Evolutionary conservation across 1,140 invertebrate genomes (phyloP).

Genomic region (Battus philenor): DNA sequence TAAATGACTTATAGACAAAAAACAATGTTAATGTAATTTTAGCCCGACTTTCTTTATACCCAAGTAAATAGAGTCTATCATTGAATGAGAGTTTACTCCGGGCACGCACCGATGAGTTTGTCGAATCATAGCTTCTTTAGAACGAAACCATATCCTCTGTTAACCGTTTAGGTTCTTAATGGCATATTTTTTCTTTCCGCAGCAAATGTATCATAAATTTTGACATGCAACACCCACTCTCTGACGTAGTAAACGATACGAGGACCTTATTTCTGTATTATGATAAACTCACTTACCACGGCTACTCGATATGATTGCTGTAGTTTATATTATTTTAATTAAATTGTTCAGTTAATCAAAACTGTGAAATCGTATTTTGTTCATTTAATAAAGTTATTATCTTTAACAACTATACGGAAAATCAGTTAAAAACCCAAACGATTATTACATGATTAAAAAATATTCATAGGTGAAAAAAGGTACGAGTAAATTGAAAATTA

Average conservation of each 20-base stretch:
- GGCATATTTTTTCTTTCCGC: constrained; percentile 46
- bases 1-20: constrained; percentile 43
- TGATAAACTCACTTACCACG: constrained; percentile 20
- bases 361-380: too few species aligned
- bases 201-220: constrained; percentile 60
- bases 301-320: constrained; percentile 20
- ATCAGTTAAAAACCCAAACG: too few species aligned
- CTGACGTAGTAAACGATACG: constrained; percentile 36
- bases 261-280: constrained; percentile 23
- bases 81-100: constrained; percentile 5
- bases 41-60: not conserved
- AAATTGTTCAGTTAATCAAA: too few species aligned
- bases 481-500: too few species aligned
- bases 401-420: too few species aligned
- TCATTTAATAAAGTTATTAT: too few species aligned
- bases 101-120: constrained; percentile 16
- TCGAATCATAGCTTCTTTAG: constrained; percentile 33
- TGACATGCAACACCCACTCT: constrained; percentile 56
- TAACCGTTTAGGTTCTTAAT: constrained; percentile 66
- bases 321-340: too few species aligned
- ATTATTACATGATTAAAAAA: too few species aligned
- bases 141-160: constrained; percentile 57
- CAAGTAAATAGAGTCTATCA: constrained; percentile 21
- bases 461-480: too few species aligned
- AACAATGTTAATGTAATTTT: not conserved